Base-by-base conservation (phyloP, 2,113 vertebrate genomes). In the Upupa epops region DNA sequence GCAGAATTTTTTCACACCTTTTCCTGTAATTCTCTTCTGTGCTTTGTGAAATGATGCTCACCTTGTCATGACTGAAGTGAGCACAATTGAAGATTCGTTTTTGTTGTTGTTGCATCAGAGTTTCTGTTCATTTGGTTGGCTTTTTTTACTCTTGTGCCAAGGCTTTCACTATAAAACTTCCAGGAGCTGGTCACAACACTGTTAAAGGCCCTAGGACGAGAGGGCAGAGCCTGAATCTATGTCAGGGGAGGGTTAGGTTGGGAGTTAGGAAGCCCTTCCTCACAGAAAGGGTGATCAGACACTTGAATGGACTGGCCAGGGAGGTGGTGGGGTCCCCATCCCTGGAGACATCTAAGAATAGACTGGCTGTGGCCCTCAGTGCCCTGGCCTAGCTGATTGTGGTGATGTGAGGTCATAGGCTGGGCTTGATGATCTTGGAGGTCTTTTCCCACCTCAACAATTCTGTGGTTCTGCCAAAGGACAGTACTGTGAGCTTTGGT, bases 1-100 rank as follows among this genome's bases (percentile, higher is more conserved):
- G 87, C 65, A 84, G 83, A 81, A 92, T 46, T 81, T 28, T 81
- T 94, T 97, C 95, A 84, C 93, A 86, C 92, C 94, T 96, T 95
- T 96, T 97, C 96, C 96, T 95, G 51, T 97, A 97, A 97, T 90
- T 66, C 60, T 87, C 72, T 74, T 61, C 58, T 60, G 34, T 92
- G 58, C 84, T 86, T 92, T 92, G 91, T 96, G 90, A 90, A 72
- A 89, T 48, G 72, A 73, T 63, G 42, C 71, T 90, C 88, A 94
- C 89, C 76, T 95, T 81, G 89, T 92, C 20, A 0, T 55, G 73
- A 92, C 46, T 78, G 60, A 94, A 46, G 15, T 68, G 40, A 94
- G 58, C 80, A 68, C n/a, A 77, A 12, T 1, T 55, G 22, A 83
- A 85, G 54, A 46, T 66, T 17, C 15, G 51, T 16, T n/a, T 1